phyloP scores from a whole-genome alignment of 1,140 invertebrate species.

The Micrasema minimum region DNA sequence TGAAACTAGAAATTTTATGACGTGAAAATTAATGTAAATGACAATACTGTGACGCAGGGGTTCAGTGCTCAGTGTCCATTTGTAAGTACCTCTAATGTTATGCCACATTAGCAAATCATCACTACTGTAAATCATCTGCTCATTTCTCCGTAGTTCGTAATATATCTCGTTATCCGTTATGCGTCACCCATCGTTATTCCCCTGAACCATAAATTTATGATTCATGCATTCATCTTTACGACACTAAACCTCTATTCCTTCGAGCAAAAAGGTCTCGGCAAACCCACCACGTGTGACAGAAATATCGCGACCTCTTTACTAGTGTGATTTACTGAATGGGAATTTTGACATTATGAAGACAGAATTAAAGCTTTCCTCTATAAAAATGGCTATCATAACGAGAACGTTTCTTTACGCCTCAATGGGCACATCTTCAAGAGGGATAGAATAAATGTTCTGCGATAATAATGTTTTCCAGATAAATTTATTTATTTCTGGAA shows the following conservation, averaged over 20 bases:
- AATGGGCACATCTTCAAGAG: neutral
- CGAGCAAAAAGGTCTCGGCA: neutral
- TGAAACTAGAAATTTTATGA: no score
- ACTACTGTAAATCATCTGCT: slow-evolving; percentile 42
- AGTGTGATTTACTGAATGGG: neutral
- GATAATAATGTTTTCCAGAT: neutral
- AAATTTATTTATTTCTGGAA: no score
- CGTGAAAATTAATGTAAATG: no score
- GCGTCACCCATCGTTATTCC: slow-evolving; percentile 34
- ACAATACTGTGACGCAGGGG: no score
- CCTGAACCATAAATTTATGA: neutral
- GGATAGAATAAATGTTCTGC: neutral
- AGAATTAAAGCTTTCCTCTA: neutral
- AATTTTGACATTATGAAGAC: neutral
- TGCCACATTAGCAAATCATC: slow-evolving; percentile 2
- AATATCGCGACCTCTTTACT: neutral
- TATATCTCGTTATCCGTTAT: slow-evolving; percentile 43
- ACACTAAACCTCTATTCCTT: neutral
- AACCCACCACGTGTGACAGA: neutral
- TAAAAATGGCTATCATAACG: slow-evolving; percentile 29
- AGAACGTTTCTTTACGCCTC: slow-evolving; percentile 27
- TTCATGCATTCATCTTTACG: neutral
- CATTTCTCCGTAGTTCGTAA: slow-evolving; percentile 42
- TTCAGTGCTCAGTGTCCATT: no score
- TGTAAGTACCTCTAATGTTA: no score